phyloP scores from a whole-genome alignment of 2,888 invertebrate species.

The Liopterus haemorrhoidalis region DNA sequence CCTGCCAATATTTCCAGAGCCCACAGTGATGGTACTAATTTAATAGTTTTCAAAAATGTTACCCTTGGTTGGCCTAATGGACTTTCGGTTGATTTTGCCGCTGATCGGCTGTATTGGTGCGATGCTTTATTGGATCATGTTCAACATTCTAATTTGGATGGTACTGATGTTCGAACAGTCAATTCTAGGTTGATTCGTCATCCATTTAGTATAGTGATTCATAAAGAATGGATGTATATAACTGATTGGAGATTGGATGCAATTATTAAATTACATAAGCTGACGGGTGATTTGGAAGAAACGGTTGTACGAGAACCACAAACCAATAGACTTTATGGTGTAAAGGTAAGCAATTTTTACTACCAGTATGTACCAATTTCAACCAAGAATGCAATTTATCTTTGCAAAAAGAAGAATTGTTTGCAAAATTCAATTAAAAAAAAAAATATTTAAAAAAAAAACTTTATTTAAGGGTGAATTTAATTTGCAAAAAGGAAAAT shows the following conservation, averaged over 20 bases:
- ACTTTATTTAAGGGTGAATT: too few species aligned
- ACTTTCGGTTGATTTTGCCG: slow-evolving; percentile 82
- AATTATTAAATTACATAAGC: slow-evolving; percentile 82
- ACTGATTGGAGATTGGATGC: slow-evolving; percentile 97
- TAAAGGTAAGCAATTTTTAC: slow-evolving; percentile 53
- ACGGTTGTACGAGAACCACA: slow-evolving; percentile 83
- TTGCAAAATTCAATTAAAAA: too few species aligned
- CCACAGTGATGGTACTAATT: slow-evolving; percentile 79
- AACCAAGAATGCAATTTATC: too few species aligned
- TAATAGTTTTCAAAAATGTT: slow-evolving; percentile 82
- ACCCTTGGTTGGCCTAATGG: slow-evolving; percentile 98
- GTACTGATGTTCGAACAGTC: slow-evolving; percentile 84
- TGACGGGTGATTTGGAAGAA: slow-evolving; percentile 81
- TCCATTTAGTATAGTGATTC: slow-evolving; percentile 88
- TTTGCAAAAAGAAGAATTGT: too few species aligned
- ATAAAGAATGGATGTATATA: slow-evolving; percentile 88
- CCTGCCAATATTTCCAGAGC: slow-evolving; percentile 95
- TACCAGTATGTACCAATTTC: background rate
- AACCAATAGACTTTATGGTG: slow-evolving; percentile 84
- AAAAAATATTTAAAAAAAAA: too few species aligned
- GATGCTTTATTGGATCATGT: slow-evolving; percentile 94
- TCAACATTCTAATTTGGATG: slow-evolving; percentile 87
- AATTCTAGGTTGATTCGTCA: slow-evolving; percentile 79
- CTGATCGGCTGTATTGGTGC: slow-evolving; percentile 92
- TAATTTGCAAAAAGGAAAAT: too few species aligned